Conservation (phyloP, 2,888 invertebrate genomes). For the Cheilosia vulpina region DNA sequence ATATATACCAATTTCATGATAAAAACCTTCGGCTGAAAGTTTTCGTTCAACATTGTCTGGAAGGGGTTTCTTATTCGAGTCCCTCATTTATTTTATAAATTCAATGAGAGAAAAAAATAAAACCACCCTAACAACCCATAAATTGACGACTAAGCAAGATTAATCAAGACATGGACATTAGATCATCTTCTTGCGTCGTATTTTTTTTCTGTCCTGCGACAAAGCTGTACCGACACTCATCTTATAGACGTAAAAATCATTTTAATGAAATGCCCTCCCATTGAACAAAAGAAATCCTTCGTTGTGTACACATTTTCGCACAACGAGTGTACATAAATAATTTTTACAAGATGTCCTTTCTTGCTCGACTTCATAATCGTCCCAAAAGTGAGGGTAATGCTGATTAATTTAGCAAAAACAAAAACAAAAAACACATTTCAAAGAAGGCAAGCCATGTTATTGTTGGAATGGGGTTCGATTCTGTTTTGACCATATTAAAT, state of each 20-base stretch:
- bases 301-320: constrained; percentile 12
- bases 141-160: constrained; percentile 70
- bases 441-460: background rate
- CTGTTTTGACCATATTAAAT: constrained; percentile 68
- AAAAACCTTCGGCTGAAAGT: constrained; percentile 41
- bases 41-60: constrained; percentile 23
- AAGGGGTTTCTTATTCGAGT: constrained; percentile 18
- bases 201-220: constrained; percentile 8
- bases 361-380: constrained; percentile 60
- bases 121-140: constrained; percentile 37
- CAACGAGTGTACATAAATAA: constrained; percentile 50
- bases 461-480: constrained; percentile 2
- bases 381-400: constrained; percentile 56
- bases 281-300: background rate
- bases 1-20: constrained; percentile 29
- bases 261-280: constrained; percentile 28
- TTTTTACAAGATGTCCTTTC: constrained; percentile 47
- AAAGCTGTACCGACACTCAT: constrained; percentile 9
- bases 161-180: constrained; percentile 69
- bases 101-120: constrained; percentile 8
- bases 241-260: constrained; percentile 31
- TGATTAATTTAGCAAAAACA: constrained; percentile 61
- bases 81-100: constrained; percentile 52
- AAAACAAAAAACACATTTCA: constrained; percentile 38
- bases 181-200: constrained; percentile 53